Evolutionary conservation across 2,888 invertebrate genomes (phyloP).

Genomic region (Lasioglossum morio): DNA sequence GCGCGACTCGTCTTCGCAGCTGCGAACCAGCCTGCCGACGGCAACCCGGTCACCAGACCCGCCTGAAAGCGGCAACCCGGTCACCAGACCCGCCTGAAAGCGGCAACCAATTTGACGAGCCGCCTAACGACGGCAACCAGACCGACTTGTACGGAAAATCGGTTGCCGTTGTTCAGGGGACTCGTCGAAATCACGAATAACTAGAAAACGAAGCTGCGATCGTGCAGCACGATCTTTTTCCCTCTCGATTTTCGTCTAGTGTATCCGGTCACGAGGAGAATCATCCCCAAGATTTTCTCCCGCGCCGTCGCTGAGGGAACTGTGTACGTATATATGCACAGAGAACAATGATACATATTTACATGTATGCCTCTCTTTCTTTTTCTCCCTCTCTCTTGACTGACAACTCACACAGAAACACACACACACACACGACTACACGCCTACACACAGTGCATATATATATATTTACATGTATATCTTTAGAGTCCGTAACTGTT

Average conservation of each 20-base stretch:
- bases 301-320: neutral
- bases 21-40: neutral
- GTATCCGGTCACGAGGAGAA: neutral
- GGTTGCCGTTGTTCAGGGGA: neutral
- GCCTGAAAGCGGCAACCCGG: neutral
- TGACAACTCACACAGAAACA: slow-evolving; percentile 12
- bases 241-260: neutral
- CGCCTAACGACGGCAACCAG: neutral
- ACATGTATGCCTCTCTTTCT: slow-evolving; percentile 38
- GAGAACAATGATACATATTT: slow-evolving; percentile 32
- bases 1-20: neutral
- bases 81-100: neutral
- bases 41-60: neutral
- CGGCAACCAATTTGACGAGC: no score
- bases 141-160: neutral
- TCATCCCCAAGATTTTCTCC: neutral
- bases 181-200: neutral
- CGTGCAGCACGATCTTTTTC: neutral
- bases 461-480: slow-evolving; percentile 58
- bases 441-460: slow-evolving; percentile 30
- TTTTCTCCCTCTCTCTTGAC: slow-evolving; percentile 8
- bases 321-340: slow-evolving; percentile 43
- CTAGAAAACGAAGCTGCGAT: neutral
- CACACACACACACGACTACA: slow-evolving; percentile 21
- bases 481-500: slow-evolving; percentile 56